Percentiles rank a stretch among this genome's conserved stretches.
Evolutionary conservation across 1,140 invertebrate genomes (phyloP).

Genomic region (Hylaeus volcanicus): DNA sequence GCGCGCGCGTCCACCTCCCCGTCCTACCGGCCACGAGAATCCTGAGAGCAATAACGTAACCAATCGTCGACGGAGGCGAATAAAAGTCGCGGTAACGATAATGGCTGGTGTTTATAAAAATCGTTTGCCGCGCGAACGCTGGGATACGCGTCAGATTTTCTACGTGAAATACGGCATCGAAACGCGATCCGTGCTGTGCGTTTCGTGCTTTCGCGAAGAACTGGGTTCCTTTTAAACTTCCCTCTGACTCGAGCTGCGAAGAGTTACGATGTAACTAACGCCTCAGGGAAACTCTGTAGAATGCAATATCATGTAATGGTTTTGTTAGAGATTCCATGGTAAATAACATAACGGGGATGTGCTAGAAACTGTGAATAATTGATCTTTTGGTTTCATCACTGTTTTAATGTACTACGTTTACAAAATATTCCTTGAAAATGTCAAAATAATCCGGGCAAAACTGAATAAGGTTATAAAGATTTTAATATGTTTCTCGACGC

Average conservation of each 20-base stretch:
- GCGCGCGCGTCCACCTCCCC: too few relatives aligned
- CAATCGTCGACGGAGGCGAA: not conserved
- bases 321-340: not conserved
- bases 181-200: not conserved
- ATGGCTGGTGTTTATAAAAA: not conserved
- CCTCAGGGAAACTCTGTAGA: not conserved
- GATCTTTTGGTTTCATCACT: too few relatives aligned
- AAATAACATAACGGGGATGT: not conserved
- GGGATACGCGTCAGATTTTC: not conserved
- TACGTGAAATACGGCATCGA: not conserved
- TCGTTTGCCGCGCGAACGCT: not conserved
- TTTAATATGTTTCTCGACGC: too few relatives aligned
- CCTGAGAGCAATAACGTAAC: not conserved
- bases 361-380: not conserved
- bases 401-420: too few relatives aligned
- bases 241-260: not conserved
- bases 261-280: not conserved
- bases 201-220: too few relatives aligned
- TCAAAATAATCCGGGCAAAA: too few relatives aligned
- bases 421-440: too few relatives aligned
- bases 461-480: too few relatives aligned
- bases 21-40: not conserved
- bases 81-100: not conserved
- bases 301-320: not conserved
- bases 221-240: not conserved